A percentile compares a stretch with the other conserved stretches of the same genome.
phyloP scores from a whole-genome alignment of 2,113 vertebrate genomes.

The Plectropomus leopardus region DNA sequence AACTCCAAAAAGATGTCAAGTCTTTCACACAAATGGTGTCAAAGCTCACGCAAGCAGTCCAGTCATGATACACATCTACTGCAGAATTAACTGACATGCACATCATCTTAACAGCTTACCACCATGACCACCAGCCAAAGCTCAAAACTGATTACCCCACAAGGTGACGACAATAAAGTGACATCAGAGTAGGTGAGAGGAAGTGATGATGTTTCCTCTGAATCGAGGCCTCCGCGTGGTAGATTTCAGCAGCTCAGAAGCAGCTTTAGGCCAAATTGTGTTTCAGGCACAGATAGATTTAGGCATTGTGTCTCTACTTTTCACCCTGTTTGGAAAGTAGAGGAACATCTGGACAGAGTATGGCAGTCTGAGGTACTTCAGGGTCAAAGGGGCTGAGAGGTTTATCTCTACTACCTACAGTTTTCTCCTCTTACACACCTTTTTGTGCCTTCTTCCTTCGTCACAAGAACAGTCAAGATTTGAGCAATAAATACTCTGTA shows the following conservation, averaged over 20 bases:
- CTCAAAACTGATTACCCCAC: conserved; percentile 21
- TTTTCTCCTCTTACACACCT: conserved; percentile 7
- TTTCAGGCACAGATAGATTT: conserved; percentile 80
- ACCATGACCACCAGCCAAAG: conserved; percentile 21
- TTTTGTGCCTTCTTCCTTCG: conserved; percentile 9
- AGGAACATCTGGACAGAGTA: conserved; percentile 56
- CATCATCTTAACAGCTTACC: conserved; percentile 40
- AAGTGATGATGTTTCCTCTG: conserved; percentile 53
- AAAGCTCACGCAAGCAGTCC: conserved; percentile 44
- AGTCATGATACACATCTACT: conserved; percentile 40
- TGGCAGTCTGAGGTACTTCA: conserved; percentile 78
- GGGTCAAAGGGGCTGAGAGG: conserved; percentile 38
- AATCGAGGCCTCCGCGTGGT: conserved; percentile 68
- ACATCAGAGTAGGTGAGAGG: conserved; percentile 67
- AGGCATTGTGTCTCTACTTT: conserved; percentile 71
- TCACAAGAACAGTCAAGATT: conserved; percentile 59
- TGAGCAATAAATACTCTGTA: conserved; percentile 66
- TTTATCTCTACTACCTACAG: conserved; percentile 35
- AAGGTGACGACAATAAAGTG: conserved; percentile 59
- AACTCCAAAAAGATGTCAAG: conserved; percentile 26
- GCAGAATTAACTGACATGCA: conserved; percentile 39
- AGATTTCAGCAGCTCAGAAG: conserved; percentile 47
- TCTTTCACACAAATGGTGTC: conserved; percentile 40
- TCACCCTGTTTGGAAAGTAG: conserved; percentile 52
- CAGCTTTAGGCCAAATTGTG: conserved; percentile 73